phyloP scores from a whole-genome alignment of 2,113 vertebrate species.

The Henicopernis longicauda region DNA sequence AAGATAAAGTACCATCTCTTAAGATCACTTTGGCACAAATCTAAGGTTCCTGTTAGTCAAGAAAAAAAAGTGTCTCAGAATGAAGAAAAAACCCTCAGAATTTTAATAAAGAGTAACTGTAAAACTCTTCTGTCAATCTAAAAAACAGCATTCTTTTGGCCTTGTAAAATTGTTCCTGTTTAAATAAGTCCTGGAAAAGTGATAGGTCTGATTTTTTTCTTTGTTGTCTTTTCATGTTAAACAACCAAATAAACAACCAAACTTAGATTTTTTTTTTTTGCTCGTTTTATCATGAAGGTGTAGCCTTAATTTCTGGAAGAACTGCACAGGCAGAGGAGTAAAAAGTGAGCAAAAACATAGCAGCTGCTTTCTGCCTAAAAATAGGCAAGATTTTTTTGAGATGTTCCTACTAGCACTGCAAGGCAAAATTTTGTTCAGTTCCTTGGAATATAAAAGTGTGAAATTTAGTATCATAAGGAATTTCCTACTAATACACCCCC shows the following conservation, averaged over 20 bases:
- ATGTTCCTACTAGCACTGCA: neutral
- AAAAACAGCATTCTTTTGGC: neutral
- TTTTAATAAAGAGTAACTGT: neutral
- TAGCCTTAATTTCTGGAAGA: neutral
- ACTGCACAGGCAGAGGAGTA: neutral
- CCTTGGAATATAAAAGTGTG: neutral
- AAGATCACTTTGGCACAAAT: neutral
- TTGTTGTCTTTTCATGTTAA: neutral
- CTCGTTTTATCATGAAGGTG: neutral
- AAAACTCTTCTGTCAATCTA: neutral
- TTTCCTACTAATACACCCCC: too few relatives aligned
- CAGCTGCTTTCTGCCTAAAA: neutral
- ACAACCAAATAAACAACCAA: neutral
- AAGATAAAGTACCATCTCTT: neutral
- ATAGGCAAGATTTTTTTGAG: neutral
- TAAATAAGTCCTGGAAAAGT: neutral
- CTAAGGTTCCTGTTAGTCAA: neutral
- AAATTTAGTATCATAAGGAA: neutral
- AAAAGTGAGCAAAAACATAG: neutral
- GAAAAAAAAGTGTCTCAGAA: neutral
- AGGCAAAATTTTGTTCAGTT: neutral
- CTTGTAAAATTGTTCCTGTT: neutral
- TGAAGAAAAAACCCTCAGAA: neutral
- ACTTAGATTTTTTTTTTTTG: neutral
- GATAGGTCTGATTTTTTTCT: neutral